Conservation (phyloP, 2,797 vertebrate genomes). For the Enteromius mattozi region DNA sequence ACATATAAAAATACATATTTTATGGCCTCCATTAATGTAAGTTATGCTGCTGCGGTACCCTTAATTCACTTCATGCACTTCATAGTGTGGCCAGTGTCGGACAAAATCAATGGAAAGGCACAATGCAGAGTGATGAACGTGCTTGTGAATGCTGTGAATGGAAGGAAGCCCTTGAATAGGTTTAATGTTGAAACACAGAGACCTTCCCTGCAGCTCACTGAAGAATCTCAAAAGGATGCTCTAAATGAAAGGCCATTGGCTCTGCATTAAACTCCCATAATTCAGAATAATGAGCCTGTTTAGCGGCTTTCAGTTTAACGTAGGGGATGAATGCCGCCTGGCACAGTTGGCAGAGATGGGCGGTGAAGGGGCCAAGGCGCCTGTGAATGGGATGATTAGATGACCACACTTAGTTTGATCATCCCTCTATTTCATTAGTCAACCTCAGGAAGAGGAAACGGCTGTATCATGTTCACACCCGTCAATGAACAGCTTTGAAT, state of each 20-base stretch:
- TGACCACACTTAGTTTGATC: slow-evolving; percentile 69
- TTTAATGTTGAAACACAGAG: slow-evolving; percentile 45
- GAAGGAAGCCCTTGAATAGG: slow-evolving; percentile 36
- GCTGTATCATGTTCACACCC: neutral
- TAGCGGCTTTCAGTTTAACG: slow-evolving; percentile 65
- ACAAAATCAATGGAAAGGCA: slow-evolving; percentile 42
- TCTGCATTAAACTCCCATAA: slow-evolving; percentile 63
- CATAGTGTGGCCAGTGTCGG: slow-evolving; percentile 9
- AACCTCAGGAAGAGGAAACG: neutral
- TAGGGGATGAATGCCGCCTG: slow-evolving; percentile 66
- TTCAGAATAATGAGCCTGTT: slow-evolving; percentile 64
- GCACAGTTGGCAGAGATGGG: slow-evolving; percentile 65
- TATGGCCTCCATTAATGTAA: slow-evolving; percentile 30
- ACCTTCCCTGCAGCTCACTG: slow-evolving; percentile 46
- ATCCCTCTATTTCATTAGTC: slow-evolving; percentile 49
- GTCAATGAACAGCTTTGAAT: slow-evolving; percentile 3
- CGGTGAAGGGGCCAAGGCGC: slow-evolving; percentile 65
- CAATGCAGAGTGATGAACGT: slow-evolving; percentile 22
- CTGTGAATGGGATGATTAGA: slow-evolving; percentile 70
- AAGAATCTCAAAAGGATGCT: slow-evolving; percentile 49
- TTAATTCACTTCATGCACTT: slow-evolving; percentile 6
- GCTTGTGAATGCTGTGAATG: slow-evolving; percentile 23
- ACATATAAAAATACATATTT: slow-evolving; percentile 47
- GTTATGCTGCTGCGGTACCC: neutral
- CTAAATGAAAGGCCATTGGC: slow-evolving; percentile 63